Evolutionary conservation across 2,888 invertebrate genomes (phyloP), one percentile per base, ranked within the genome.

Genomic region (Leptura quadrifasciata): DNA sequence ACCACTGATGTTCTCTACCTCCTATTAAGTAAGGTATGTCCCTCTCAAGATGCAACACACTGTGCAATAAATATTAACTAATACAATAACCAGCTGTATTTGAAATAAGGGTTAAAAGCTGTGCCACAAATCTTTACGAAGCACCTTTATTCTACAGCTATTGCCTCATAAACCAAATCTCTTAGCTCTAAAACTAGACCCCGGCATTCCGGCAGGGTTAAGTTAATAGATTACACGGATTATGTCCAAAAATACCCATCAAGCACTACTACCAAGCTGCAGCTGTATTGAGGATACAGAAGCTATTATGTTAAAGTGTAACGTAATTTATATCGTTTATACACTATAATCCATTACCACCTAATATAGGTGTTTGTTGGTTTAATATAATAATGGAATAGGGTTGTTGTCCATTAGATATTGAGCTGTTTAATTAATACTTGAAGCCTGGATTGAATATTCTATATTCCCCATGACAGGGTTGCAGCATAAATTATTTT

Each of bases 151-250:
- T 12, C 39, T 12, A 0, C 6, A 4, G 27, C 6, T 31, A 31
- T 31, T n/a, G 47, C n/a, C n/a, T 47, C n/a, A 47, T 47, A n/a
- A 1, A 5, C 47, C 15, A 47, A 47, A 47, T 47, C 47, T 47
- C n/a, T 47, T 47, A 47, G n/a, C 15, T 6, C 47, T 47, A 17
- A 47, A 47, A 47, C 2, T 47, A 47, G 47, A 47, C 47, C n/a
- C n/a, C 47, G 2, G n/a, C n/a, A 47, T 47, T 47, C 12, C n/a
- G n/a, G n/a, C 12, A 47, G 47, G 47, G 12, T 47, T 47, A 47
- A 47, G 47, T 47, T n/a, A 47, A 47, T n/a, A n/a, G 47, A 47
- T 47, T 47, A 47, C n/a, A n/a, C 47, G n/a, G 47, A n/a, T 47
- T 47, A 47, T 6, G 47, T 47, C 47, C 47, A n/a, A 47, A 47